Evolutionary conservation across 2,113 vertebrate species (phyloP), one percentile per base, ranked within the genome.

Genomic region (Stigmatopora argus): DNA sequence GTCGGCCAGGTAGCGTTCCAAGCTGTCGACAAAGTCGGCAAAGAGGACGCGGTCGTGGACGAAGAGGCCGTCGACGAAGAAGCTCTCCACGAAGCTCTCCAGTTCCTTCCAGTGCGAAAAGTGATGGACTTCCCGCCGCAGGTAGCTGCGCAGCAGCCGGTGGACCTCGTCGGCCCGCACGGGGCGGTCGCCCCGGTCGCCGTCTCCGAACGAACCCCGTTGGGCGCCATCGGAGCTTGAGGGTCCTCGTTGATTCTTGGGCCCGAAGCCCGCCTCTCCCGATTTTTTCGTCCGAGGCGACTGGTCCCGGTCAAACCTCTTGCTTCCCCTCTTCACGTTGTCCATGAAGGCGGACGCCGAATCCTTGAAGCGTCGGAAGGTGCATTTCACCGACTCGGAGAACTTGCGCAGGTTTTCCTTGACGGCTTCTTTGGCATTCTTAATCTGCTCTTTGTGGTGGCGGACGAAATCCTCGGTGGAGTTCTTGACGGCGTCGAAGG

Each of bases 361-460:
- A 62, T 96, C 90, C 88, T 96, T 98, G 76, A 99, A 97, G 74
- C 96, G 91, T 73, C 93, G 90, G 78, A 99, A 97, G 1, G 95
- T 98, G 0, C 92, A 94, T 79, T 97, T 97, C 1, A 99, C 94
- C 0, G 97, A 99, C 86, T 98, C 95, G 0, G 95, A 97, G 80
- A 98, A 98, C 75, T 95, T 98, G 73, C 93, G 93, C 44, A 99
- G 85, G 78, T 98, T 99, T 81, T 96, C 94, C 79, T 98, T 98
- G 62, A 99, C 96, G 0, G 94, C 94, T 85, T 97, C 94, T 83
- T 99, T 97, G 57, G 96, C 96, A 80, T 96, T 96, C 78, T 98
- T 97, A 71, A 99, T 95, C 87, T 97, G 96, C 86, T 99, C 96
- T 78, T 98, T 98, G 85, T 99, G 97, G 73, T 98, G 95, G 58